phyloP scores from a whole-genome alignment of 2,888 invertebrate species.

The Pyralis farinalis region DNA sequence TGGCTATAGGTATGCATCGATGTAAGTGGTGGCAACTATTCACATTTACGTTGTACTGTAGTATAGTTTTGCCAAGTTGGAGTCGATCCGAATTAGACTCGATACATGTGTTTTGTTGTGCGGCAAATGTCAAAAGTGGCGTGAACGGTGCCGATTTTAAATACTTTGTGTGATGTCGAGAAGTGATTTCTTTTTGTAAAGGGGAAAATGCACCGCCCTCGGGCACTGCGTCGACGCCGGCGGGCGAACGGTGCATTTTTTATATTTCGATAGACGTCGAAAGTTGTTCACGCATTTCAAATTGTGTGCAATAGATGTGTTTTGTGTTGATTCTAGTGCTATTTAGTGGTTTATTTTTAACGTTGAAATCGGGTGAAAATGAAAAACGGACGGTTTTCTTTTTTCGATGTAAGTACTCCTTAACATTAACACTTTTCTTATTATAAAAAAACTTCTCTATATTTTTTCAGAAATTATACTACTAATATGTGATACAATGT shows the following conservation, averaged over 20 bases:
- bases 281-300: slow-evolving; percentile 41
- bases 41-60: slow-evolving; percentile 47
- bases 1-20: slow-evolving; percentile 28
- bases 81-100: slow-evolving; percentile 51
- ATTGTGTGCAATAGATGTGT: slow-evolving; percentile 36
- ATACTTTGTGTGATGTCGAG: slow-evolving; percentile 23
- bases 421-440: too few species aligned
- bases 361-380: slow-evolving; percentile 33
- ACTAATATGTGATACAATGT: too few species aligned
- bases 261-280: slow-evolving; percentile 54
- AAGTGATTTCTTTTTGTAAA: slow-evolving; percentile 23
- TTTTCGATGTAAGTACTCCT: slow-evolving; percentile 49
- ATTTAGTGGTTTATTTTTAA: slow-evolving; percentile 25
- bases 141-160: slow-evolving; percentile 32
- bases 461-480: too few species aligned
- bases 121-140: slow-evolving; percentile 42
- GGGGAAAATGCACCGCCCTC: slow-evolving; percentile 38
- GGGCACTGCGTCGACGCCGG: slow-evolving; percentile 32
- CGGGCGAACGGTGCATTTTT: slow-evolving; percentile 53
- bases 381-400: slow-evolving; percentile 29
- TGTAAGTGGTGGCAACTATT: slow-evolving; percentile 57
- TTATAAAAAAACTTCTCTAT: too few species aligned
- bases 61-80: slow-evolving; percentile 61
- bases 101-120: slow-evolving; percentile 44
- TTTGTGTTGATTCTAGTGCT: slow-evolving; percentile 32